Conservation (phyloP, 1,140 invertebrate species). For the Drosophila grimshawi region DNA sequence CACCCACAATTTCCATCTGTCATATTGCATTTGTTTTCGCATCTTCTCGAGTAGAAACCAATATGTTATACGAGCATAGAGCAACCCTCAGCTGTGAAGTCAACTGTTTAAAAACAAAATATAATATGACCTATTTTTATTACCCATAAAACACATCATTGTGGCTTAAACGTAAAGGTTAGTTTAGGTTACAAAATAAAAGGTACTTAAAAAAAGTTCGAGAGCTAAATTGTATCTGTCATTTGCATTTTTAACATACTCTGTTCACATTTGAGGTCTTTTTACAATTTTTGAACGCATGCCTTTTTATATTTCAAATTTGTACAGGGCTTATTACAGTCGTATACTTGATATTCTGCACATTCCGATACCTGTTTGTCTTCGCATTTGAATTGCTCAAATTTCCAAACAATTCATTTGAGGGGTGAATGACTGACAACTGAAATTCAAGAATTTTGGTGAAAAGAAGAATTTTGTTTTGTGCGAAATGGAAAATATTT, state of each 20-base stretch:
- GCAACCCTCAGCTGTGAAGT: slow-evolving; percentile 6
- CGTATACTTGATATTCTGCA: background rate
- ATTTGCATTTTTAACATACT: no score
- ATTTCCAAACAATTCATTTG: slow-evolving; percentile 41
- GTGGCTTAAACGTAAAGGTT: background rate
- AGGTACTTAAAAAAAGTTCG: no score
- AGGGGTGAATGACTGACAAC: background rate
- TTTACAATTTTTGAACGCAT: no score
- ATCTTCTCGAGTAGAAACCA: slow-evolving; percentile 12
- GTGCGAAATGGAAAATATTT: slow-evolving; percentile 22
- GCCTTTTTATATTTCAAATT: background rate
- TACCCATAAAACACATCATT: background rate
- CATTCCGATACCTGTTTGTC: background rate
- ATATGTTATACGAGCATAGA: slow-evolving; percentile 5
- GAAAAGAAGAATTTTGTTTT: slow-evolving; percentile 26
- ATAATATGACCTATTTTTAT: slow-evolving; percentile 2
- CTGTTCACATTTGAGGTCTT: no score
- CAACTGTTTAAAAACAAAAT: slow-evolving; percentile 20
- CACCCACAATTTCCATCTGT: slow-evolving; percentile 8
- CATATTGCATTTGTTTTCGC: slow-evolving; percentile 42
- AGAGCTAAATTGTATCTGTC: no score
- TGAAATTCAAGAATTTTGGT: slow-evolving; percentile 17
- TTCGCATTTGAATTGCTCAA: slow-evolving; percentile 28
- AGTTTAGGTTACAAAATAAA: no score
- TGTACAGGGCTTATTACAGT: background rate